A percentile compares a stretch with the other conserved stretches of the same genome.
phyloP scores from a whole-genome alignment of 2,888 invertebrate genomes.

The Micoletzkya japonica region DNA sequence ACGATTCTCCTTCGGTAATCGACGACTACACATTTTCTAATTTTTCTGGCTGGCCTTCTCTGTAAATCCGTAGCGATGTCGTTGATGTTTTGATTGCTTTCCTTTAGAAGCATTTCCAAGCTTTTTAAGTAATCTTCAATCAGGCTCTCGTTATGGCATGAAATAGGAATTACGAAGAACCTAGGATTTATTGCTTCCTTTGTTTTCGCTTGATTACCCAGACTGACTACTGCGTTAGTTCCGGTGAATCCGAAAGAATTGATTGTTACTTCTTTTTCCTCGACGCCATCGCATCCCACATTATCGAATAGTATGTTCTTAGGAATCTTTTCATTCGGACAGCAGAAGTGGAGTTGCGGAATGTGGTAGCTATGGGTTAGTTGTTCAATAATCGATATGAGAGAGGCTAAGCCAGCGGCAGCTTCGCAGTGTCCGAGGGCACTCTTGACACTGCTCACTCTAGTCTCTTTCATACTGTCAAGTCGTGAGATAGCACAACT shows the following conservation, averaged over 20 bases:
- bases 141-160: neutral
- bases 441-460: constrained; percentile 46
- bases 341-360: constrained; percentile 37
- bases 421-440: constrained; percentile 56
- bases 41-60: neutral
- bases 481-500: constrained; percentile 37
- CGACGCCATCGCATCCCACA: constrained; percentile 32
- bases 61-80: neutral
- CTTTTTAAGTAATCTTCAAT: neutral
- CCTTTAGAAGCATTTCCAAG: neutral
- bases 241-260: constrained; percentile 62
- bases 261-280: constrained; percentile 34
- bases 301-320: constrained; percentile 31
- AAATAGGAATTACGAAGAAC: constrained; percentile 7
- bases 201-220: constrained; percentile 15
- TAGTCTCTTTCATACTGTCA: constrained; percentile 7
- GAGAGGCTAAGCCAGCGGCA: constrained; percentile 46
- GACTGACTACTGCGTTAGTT: constrained; percentile 40
- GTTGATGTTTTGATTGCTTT: neutral
- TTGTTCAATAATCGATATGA: constrained; percentile 36
- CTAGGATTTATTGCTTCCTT: neutral
- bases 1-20: constrained; percentile 18
- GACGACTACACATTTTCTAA: neutral
- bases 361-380: constrained; percentile 31
- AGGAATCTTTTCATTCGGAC: constrained; percentile 31